Conservation (phyloP, 1,140 invertebrate genomes). For the Elymnias hypermnestra region DNA sequence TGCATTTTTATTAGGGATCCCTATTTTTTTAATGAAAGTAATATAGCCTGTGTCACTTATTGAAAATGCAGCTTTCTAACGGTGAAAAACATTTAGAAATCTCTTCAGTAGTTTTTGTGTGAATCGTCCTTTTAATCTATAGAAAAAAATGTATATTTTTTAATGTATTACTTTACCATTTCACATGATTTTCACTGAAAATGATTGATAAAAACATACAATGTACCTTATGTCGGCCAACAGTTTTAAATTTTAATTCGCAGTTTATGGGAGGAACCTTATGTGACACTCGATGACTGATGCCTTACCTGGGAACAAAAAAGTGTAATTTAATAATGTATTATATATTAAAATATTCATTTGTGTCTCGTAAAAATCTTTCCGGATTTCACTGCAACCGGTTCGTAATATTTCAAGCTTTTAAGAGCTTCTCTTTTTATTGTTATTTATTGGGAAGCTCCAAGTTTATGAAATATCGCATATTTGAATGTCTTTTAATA, state of each 20-base stretch:
- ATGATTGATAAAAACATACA: conserved; percentile 30
- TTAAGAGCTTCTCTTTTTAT: neutral
- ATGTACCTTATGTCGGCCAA: conserved; percentile 22
- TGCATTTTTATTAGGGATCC: no score
- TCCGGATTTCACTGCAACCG: neutral
- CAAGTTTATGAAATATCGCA: neutral
- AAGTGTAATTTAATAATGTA: conserved; percentile 1
- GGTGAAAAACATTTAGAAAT: no score
- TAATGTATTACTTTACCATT: no score
- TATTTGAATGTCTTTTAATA: no score
- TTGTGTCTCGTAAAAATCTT: conserved; percentile 3
- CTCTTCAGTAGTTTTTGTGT: no score
- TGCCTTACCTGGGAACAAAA: conserved; percentile 27
- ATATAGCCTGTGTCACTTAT: no score
- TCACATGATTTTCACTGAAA: conserved; percentile 20
- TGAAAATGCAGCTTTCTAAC: no score
- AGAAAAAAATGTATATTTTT: no score
- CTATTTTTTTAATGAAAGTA: no score
- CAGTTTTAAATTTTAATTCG: conserved; percentile 24
- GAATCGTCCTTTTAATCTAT: no score
- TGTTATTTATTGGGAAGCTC: neutral
- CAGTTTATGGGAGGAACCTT: conserved; percentile 18
- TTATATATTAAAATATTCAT: conserved; percentile 6
- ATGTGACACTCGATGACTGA: conserved; percentile 9
- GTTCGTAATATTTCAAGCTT: neutral